Evolutionary conservation across 2,797 vertebrate species (phyloP).

Genomic region (Lemur catta): DNA sequence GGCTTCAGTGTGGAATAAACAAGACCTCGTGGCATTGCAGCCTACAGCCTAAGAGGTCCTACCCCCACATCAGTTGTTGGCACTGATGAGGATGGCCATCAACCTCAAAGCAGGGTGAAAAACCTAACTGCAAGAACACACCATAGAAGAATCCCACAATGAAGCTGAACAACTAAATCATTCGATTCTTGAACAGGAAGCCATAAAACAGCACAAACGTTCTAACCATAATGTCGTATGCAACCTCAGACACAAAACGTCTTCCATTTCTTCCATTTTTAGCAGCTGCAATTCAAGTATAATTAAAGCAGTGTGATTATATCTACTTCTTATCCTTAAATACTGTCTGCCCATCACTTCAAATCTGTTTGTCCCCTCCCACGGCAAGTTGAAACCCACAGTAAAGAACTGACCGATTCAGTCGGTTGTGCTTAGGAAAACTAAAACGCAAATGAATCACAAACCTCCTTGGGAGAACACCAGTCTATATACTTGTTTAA

Average conservation of each 20-base stretch:
- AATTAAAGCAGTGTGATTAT: neutral
- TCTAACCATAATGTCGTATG: neutral
- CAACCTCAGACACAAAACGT: constrained; percentile 49
- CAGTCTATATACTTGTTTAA: neutral
- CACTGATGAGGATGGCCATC: neutral
- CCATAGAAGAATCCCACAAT: neutral
- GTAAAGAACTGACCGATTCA: rapidly evolving
- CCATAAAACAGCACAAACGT: neutral
- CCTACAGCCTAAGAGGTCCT: neutral
- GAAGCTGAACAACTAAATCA: neutral
- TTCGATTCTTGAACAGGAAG: neutral
- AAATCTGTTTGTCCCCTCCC: neutral
- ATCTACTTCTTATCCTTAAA: neutral
- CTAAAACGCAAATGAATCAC: neutral
- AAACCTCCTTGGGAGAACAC: neutral
- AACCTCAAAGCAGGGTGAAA: neutral
- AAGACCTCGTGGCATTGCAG: neutral
- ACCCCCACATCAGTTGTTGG: neutral
- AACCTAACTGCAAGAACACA: neutral
- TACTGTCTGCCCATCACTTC: neutral
- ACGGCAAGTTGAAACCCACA: neutral
- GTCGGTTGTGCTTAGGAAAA: neutral
- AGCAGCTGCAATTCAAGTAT: constrained; percentile 73
- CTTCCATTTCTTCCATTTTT: constrained; percentile 41
- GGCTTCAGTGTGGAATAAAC: neutral